These are phyloP conservation scores for Notoglanidium macrostoma DNA, from an alignment of 2,797 vertebrate genomes.

Conservation along the genomic window DNA sequence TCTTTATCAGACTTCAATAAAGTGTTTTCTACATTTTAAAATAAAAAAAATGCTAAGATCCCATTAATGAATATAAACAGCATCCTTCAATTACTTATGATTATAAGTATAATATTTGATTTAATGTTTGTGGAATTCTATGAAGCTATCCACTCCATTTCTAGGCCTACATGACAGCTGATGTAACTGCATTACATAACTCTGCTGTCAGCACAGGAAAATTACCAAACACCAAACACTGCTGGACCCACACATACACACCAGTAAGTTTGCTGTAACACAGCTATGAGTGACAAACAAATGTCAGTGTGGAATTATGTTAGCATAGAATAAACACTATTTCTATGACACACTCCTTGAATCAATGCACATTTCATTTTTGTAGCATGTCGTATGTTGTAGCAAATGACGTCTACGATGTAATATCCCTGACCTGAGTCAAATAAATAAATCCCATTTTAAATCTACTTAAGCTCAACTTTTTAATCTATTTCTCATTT, in stretches of 20 bases:
- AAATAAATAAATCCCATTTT: background rate
- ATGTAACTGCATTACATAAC: slow-evolving; percentile 14
- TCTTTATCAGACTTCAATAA: background rate
- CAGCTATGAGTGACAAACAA: background rate
- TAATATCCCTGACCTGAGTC: background rate
- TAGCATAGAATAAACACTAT: background rate
- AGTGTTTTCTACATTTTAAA: background rate
- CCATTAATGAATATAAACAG: background rate
- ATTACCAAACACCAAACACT: background rate
- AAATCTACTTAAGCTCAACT: background rate
- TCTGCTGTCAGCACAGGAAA: background rate
- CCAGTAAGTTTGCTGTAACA: background rate
- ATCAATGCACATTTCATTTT: background rate
- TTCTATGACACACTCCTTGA: background rate
- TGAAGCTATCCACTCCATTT: background rate
- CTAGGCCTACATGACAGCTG: background rate
- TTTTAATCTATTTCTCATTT: background rate
- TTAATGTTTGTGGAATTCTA: background rate
- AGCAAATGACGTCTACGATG: background rate
- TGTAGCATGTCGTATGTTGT: background rate
- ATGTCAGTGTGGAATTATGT: background rate
- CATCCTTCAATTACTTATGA: no score
- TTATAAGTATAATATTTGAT: background rate
- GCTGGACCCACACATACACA: background rate
- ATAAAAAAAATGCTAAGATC: background rate